Conservation (phyloP, 2,113 vertebrate species). For the Pelecanus crispus region DNA sequence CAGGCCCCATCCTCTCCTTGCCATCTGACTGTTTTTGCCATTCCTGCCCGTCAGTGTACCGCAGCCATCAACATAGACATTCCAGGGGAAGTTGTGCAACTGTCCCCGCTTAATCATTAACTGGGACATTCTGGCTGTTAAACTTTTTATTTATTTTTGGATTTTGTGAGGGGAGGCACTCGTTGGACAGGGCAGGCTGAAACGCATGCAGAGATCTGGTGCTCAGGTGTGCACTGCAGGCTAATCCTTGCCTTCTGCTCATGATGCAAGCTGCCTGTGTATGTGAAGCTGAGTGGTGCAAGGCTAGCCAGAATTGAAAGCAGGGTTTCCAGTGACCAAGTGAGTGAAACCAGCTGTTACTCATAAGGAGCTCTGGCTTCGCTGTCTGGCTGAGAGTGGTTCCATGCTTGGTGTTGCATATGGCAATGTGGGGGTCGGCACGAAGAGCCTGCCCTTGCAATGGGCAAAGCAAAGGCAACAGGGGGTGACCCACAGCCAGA, state of each 20-base stretch:
- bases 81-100: slow-evolving; percentile 47
- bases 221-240: neutral
- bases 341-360: rapidly evolving
- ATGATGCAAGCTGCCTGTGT: rapidly evolving
- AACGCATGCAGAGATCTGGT: neutral
- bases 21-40: neutral
- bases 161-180: neutral
- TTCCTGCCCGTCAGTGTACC: slow-evolving; percentile 13
- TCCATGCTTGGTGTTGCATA: neutral
- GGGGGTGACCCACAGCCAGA: neutral
- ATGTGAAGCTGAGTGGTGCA: neutral
- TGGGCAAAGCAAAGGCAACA: neutral
- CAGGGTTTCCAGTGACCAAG: neutral
- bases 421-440: rapidly evolving
- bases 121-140: slow-evolving; percentile 30
- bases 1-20: neutral
- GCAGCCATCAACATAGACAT: slow-evolving; percentile 36
- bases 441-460: neutral
- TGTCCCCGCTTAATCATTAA: slow-evolving; percentile 34
- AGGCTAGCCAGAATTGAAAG: neutral
- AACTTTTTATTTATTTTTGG: slow-evolving; percentile 15
- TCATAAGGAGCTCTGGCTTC: neutral
- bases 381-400: neutral
- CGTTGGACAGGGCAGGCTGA: neutral
- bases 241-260: neutral